These are phyloP conservation scores for Squalus acanthias DNA, from an alignment of 2,797 vertebrate species.

Conservation along the genomic window DNA sequence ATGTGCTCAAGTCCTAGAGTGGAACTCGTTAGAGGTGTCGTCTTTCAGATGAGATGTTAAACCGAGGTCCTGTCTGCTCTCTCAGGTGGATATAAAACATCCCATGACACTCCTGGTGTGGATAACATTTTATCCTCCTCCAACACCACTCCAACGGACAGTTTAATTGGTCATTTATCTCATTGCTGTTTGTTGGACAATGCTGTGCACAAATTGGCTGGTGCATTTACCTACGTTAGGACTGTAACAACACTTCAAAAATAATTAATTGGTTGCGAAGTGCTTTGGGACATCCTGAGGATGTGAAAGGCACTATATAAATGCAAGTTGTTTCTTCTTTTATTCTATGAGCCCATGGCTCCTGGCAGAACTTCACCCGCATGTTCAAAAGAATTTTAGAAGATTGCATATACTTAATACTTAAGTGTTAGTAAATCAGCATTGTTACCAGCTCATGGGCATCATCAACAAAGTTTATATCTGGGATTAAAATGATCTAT, in stretches of 20 bases:
- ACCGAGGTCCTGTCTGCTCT: not conserved
- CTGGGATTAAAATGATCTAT: not conserved
- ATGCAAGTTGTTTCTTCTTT: not conserved
- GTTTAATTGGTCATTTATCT: not conserved
- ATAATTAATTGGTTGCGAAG: not conserved
- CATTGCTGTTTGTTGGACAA: not conserved
- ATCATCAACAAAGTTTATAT: not conserved
- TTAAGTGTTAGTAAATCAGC: not conserved
- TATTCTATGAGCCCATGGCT: not conserved
- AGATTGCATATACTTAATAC: not conserved
- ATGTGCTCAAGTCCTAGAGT: not conserved
- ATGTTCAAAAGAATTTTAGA: not conserved
- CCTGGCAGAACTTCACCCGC: not conserved
- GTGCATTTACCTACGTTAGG: not conserved
- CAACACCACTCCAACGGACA: not conserved
- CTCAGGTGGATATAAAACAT: not conserved
- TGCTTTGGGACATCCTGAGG: not conserved
- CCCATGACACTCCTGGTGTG: not conserved
- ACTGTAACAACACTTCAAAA: not conserved
- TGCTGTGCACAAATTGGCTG: too few relatives aligned
- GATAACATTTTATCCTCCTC: not conserved
- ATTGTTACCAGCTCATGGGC: not conserved
- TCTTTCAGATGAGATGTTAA: not conserved
- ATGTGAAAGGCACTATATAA: not conserved
- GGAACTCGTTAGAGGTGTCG: not conserved